Conservation (phyloP, 2,113 vertebrate species). For the Solea senegalensis region DNA sequence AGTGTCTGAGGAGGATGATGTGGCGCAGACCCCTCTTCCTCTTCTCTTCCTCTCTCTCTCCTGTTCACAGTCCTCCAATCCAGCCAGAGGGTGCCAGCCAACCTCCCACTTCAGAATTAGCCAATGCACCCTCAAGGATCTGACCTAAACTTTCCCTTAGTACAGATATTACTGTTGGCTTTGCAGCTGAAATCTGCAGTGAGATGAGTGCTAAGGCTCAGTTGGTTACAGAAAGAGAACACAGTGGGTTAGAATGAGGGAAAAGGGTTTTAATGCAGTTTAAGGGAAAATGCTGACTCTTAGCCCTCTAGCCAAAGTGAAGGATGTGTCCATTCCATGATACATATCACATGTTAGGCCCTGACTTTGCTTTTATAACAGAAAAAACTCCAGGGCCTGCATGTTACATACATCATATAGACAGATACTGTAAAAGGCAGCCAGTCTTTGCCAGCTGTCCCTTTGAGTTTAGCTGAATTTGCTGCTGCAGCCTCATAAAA, state of each 20-base stretch:
- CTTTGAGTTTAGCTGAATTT: constrained; percentile 31
- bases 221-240: constrained; percentile 18
- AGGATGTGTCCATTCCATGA: constrained; percentile 43
- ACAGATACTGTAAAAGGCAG: constrained; percentile 29
- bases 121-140: constrained; percentile 25
- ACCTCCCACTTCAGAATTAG: constrained; percentile 45
- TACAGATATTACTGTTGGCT: constrained; percentile 33
- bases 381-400: constrained; percentile 17
- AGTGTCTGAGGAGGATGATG: constrained; percentile 58
- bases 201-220: constrained; percentile 42
- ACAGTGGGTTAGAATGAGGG: background rate
- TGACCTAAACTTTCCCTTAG: constrained; percentile 31
- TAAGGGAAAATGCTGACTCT: constrained; percentile 26
- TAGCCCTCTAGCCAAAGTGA: constrained; percentile 28
- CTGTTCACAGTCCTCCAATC: constrained; percentile 60
- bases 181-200: constrained; percentile 20
- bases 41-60: constrained; percentile 30
- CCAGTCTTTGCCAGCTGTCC: constrained; percentile 11
- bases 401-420: constrained; percentile 13
- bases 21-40: constrained; percentile 32
- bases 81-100: constrained; percentile 59
- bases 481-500: constrained; percentile 41
- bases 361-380: constrained; percentile 10
- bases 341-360: constrained; percentile 35
- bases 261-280: constrained; percentile 26